Percentiles rank a stretch among this genome's conserved stretches.
Evolutionary conservation across 2,888 invertebrate genomes (phyloP).

Genomic region (Thereva nobilitata): DNA sequence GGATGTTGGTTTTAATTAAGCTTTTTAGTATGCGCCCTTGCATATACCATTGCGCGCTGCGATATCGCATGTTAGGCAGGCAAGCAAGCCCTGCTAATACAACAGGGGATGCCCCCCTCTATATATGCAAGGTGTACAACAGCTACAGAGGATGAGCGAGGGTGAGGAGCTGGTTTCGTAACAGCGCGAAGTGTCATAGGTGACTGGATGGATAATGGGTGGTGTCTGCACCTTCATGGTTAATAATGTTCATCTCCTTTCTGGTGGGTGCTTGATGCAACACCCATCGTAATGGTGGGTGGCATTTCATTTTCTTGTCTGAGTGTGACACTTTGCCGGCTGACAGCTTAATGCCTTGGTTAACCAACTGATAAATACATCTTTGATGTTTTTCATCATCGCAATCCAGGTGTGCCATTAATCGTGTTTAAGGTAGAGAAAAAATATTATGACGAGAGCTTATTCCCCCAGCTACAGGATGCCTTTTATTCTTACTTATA

Average conservation of each 20-base stretch:
- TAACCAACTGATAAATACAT: slow-evolving; percentile 23
- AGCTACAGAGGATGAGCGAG: too few species aligned
- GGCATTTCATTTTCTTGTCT: slow-evolving; percentile 3
- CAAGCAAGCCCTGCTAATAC: neutral
- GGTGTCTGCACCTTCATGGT: too few species aligned
- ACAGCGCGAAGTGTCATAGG: too few species aligned
- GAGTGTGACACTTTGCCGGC: neutral
- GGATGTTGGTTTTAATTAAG: slow-evolving; percentile 33
- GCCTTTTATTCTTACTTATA: too few species aligned
- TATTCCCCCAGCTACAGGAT: too few species aligned
- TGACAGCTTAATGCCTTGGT: slow-evolving; percentile 16
- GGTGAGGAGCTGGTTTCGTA: too few species aligned
- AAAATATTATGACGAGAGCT: too few species aligned
- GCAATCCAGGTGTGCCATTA: neutral
- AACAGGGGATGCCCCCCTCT: neutral
- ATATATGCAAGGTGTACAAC: neutral
- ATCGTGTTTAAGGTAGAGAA: too few species aligned
- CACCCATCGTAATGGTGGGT: neutral
- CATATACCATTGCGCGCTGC: slow-evolving; percentile 14
- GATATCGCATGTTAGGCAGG: slow-evolving; percentile 18
- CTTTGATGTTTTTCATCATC: slow-evolving; percentile 20
- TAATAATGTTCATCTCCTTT: too few species aligned
- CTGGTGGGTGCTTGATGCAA: too few species aligned
- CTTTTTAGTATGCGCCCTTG: neutral
- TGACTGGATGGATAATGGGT: too few species aligned